These are phyloP conservation scores for Cephus runcator DNA, from an alignment of 2,888 invertebrate genomes.

Conservation along the genomic window DNA sequence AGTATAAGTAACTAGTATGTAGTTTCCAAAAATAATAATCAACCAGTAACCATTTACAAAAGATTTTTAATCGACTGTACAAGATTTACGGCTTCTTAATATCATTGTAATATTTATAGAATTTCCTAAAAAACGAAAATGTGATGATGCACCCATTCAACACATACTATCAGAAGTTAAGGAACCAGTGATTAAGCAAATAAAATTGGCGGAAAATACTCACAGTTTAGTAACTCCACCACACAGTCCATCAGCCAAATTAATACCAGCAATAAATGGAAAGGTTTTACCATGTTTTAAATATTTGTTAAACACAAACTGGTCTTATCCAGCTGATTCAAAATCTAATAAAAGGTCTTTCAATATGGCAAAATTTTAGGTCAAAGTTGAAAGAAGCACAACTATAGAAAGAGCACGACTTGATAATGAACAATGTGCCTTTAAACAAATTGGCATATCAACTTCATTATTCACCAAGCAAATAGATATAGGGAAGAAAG, in stretches of 20 bases:
- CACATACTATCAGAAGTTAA: neutral
- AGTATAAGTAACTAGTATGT: constrained; percentile 19
- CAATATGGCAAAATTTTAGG: neutral
- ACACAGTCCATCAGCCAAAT: neutral
- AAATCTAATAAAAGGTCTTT: neutral
- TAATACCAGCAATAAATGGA: neutral
- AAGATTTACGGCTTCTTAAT: neutral
- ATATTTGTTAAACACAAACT: neutral
- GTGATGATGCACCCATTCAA: neutral
- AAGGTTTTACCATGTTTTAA: neutral
- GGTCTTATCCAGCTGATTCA: neutral
- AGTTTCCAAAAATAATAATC: neutral
- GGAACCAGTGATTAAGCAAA: constrained; percentile 2
- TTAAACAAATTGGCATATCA: neutral
- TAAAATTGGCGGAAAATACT: neutral
- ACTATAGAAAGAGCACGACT: neutral
- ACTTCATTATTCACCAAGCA: constrained; percentile 7
- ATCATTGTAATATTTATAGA: neutral
- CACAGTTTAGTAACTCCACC: constrained; percentile 1
- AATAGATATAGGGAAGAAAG: constrained; percentile 20
- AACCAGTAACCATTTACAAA: neutral
- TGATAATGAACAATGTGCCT: neutral
- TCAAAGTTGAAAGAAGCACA: neutral
- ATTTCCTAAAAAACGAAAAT: constrained; percentile 7
- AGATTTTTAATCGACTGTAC: neutral